Evolutionary conservation across 2,888 invertebrate genomes (phyloP), one percentile per base, ranked within the genome.

Genomic region (Orthonevra nobilis): DNA sequence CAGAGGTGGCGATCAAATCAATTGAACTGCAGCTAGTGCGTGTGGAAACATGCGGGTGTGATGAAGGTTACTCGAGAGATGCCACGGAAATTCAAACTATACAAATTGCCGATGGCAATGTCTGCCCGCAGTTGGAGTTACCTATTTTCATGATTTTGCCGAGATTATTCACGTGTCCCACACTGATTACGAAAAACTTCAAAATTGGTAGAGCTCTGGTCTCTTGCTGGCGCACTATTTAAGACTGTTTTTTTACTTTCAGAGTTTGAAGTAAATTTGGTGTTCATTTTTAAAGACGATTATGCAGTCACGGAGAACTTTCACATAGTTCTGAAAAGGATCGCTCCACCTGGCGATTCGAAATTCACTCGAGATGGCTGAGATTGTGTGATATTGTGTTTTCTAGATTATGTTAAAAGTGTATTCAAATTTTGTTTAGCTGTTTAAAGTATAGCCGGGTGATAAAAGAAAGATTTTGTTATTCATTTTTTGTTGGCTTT

Each of bases 61-160:
- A 94, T 0, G 97, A 97, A 87, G 98, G 97, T 9, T 97, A 95
- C 89, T 87, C 97, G 1, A 93, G 94, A 89, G 98, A 98, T 96
- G 97, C 97, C 12, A 98, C 98, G 5, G 98, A 99, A 91, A 96
- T 99, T 83, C 98, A 98, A 91, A 98, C 97, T 87, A 97, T 99
- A 86, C 98, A 99, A 91, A 94, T 98, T 79, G 97, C 96, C 0
- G 97, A 96, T 86, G 98, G 98, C 23, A 96, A 98, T 90, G 93
- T 97, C 56, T 91, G 93, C 54, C 92, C 94, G 70, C 93, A 93
- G 81, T 90, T 97, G 44, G 92, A 93, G 82, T 92, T 99, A 85
- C 97, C 98, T 23, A 95, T 98, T 86, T 93, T 96, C 89, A 97
- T 98, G 97, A 93, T 98, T 86, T 95, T 98, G 89, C 98, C 98